These are phyloP conservation scores for Physocephala rufipes DNA, from an alignment of 2,888 invertebrate genomes.

Conservation along the genomic window DNA sequence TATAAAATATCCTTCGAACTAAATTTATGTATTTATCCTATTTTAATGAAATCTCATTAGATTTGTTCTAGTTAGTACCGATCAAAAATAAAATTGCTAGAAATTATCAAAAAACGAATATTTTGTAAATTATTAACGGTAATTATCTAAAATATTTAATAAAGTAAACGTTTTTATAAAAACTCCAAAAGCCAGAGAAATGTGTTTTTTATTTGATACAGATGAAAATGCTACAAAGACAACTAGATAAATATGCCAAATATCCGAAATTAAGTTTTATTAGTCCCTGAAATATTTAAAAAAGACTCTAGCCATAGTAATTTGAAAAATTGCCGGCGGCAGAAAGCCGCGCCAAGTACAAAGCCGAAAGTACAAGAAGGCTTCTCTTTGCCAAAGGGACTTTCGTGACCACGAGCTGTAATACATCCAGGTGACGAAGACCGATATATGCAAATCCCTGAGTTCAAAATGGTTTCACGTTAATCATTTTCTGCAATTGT, in stretches of 20 bases:
- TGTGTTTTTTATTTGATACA: background rate
- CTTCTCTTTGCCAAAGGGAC: too few relatives aligned
- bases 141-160: constrained; percentile 12
- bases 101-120: background rate
- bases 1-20: too few relatives aligned
- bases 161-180: constrained; percentile 40
- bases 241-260: background rate
- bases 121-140: constrained; percentile 24
- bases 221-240: background rate
- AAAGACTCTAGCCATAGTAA: constrained; percentile 39
- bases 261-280: background rate
- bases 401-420: too few relatives aligned
- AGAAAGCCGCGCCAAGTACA: constrained; percentile 34
- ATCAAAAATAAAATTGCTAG: background rate
- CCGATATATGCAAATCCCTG: too few relatives aligned
- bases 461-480: too few relatives aligned
- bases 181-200: constrained; percentile 1
- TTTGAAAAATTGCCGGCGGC: constrained; percentile 36
- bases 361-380: background rate
- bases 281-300: background rate
- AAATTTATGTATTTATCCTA: constrained; percentile 8
- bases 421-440: too few relatives aligned
- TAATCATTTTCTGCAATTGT: too few relatives aligned
- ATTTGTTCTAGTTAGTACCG: constrained; percentile 24
- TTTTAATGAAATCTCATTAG: constrained; percentile 17